Percentiles rank a stretch among this genome's conserved stretches.
These are phyloP conservation scores for Neostethus bicornis DNA, from an alignment of 2,797 vertebrate species.

Conservation along the genomic window DNA sequence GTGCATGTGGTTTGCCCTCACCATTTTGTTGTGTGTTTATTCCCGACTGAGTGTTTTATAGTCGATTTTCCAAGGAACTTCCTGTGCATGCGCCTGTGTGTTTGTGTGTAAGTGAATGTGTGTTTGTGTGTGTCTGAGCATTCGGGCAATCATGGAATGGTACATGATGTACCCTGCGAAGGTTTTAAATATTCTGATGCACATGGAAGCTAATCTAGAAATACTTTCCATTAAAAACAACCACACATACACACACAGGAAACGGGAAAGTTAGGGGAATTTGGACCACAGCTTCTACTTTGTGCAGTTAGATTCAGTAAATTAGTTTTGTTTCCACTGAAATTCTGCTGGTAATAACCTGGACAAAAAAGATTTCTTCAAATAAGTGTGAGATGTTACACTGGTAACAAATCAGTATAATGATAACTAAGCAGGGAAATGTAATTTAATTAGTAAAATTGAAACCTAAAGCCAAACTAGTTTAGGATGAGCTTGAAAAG, in stretches of 20 bases:
- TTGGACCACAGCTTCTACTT: slow-evolving; percentile 9
- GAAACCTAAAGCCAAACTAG: too few species aligned
- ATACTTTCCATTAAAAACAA: slow-evolving; percentile 13
- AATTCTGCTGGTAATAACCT: neutral
- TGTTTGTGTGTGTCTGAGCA: slow-evolving; percentile 3
- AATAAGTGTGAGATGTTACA: too few species aligned
- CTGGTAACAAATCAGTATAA: too few species aligned
- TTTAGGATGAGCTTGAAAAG: too few species aligned
- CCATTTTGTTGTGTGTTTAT: slow-evolving; percentile 8
- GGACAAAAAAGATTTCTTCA: neutral
- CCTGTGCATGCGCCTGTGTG: slow-evolving; percentile 11
- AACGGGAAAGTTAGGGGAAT: neutral
- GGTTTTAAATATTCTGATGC: slow-evolving; percentile 53
- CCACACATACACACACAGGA: neutral
- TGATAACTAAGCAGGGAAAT: too few species aligned
- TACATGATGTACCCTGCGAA: slow-evolving; percentile 51
- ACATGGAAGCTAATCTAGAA: slow-evolving; percentile 31
- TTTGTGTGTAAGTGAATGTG: slow-evolving; percentile 12
- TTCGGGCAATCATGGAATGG: slow-evolving; percentile 37
- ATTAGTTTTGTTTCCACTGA: slow-evolving; percentile 15
- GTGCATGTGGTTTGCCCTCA: neutral
- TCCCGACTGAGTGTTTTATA: slow-evolving; percentile 16
- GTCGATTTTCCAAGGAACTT: slow-evolving; percentile 9
- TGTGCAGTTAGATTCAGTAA: slow-evolving; percentile 3
- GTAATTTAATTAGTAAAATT: too few species aligned